Percentiles rank a stretch among this genome's conserved stretches.
These are phyloP conservation scores for Xanthorhoe spadicearia DNA, from an alignment of 2,888 invertebrate species.

Conservation along the genomic window DNA sequence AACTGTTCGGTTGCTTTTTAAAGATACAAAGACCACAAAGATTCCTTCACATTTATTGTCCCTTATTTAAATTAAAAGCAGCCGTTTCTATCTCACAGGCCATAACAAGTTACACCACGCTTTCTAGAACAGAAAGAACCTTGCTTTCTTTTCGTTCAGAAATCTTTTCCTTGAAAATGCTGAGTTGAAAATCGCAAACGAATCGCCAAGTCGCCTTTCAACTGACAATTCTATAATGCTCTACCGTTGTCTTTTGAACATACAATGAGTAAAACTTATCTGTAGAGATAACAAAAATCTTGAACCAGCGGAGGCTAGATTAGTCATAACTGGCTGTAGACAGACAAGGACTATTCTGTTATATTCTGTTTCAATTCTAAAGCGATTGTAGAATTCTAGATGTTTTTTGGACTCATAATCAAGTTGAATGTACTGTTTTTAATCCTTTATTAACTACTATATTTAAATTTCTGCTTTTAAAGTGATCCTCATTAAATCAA, in stretches of 20 bases:
- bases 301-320: neutral
- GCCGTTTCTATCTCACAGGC: slow-evolving; percentile 16
- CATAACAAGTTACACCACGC: slow-evolving; percentile 40
- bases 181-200: slow-evolving; percentile 67
- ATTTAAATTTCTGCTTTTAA: too few species aligned
- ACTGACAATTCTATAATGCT: slow-evolving; percentile 65
- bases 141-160: slow-evolving; percentile 55
- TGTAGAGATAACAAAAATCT: neutral
- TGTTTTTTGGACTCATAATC: too few species aligned
- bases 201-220: slow-evolving; percentile 64
- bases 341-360: too few species aligned
- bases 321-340: too few species aligned
- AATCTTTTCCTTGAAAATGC: slow-evolving; percentile 28
- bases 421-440: too few species aligned
- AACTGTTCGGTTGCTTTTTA: neutral
- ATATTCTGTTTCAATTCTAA: too few species aligned
- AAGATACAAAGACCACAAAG: neutral
- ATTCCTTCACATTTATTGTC: slow-evolving; percentile 1
- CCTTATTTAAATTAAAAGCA: slow-evolving; percentile 17
- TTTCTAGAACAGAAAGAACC: slow-evolving; percentile 48
- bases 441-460: too few species aligned
- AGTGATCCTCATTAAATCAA: too few species aligned
- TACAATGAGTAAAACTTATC: neutral
- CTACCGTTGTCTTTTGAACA: neutral
- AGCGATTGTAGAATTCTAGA: too few species aligned